Percentiles rank a stretch among this genome's conserved stretches.
These are phyloP conservation scores for Xylota sylvarum DNA, from an alignment of 2,888 invertebrate species.

Conservation along the genomic window DNA sequence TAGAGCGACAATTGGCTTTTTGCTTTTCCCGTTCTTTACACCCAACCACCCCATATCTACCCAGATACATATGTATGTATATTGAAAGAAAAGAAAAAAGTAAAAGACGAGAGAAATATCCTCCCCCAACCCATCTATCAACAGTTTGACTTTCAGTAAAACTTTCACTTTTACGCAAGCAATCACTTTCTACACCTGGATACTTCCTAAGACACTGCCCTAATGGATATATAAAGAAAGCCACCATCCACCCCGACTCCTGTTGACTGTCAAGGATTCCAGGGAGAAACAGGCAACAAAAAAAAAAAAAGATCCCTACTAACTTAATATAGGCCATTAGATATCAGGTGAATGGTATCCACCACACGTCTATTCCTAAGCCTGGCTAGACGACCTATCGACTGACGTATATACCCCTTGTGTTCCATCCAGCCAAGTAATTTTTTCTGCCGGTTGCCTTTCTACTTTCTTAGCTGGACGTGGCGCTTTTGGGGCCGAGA, in stretches of 20 bases:
- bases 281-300: constrained; percentile 1
- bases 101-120: background rate
- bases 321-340: constrained; percentile 52
- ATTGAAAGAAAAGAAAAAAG: constrained; percentile 4
- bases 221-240: constrained; percentile 18
- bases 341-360: constrained; percentile 37
- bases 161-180: constrained; percentile 38
- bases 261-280: constrained; percentile 8
- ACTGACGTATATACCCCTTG: background rate
- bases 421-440: background rate
- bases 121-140: background rate
- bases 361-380: constrained; percentile 34
- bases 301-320: constrained; percentile 18
- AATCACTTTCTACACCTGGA: constrained; percentile 36
- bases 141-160: constrained; percentile 19
- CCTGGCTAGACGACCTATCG: constrained; percentile 25
- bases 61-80: background rate
- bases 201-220: constrained; percentile 16
- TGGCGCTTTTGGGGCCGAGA: background rate
- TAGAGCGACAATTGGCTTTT: constrained; percentile 25
- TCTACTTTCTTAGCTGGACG: background rate
- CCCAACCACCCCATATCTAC: background rate
- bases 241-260: background rate
- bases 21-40: background rate
- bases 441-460: background rate